Evolutionary conservation across 2,797 vertebrate species (phyloP).

Genomic region (Synaphobranchus kaupii): DNA sequence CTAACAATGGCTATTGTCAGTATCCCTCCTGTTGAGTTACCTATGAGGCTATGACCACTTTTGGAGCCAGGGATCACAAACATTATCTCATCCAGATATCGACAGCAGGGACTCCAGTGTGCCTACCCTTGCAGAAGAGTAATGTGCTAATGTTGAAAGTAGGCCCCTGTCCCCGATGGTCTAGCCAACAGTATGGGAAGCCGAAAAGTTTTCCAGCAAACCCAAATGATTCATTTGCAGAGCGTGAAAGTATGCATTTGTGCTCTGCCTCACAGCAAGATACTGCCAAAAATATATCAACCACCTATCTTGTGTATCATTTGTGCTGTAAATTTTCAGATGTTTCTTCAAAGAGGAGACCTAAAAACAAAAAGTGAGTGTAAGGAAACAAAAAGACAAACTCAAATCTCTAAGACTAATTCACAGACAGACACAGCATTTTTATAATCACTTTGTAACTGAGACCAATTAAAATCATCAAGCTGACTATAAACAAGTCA

Average conservation of each 20-base stretch:
- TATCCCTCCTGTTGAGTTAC: no score
- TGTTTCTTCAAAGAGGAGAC: background rate
- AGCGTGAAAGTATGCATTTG: background rate
- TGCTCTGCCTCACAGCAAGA: background rate
- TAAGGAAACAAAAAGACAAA: background rate
- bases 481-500: conserved; percentile 68
- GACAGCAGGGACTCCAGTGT: no score
- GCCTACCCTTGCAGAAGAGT: conserved; percentile 32
- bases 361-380: background rate
- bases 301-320: background rate
- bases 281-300: background rate
- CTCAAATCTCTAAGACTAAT: background rate
- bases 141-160: conserved; percentile 49
- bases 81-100: no score
- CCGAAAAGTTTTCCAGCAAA: background rate
- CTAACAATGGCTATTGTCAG: no score
- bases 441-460: conserved; percentile 38
- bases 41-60: no score
- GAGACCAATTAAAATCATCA: conserved; percentile 69
- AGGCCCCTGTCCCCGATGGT: conserved; percentile 18
- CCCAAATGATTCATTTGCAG: background rate
- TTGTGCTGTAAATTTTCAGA: background rate
- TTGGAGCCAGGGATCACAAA: no score
- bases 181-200: background rate
- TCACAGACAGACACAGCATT: background rate